Percentiles rank a stretch among this genome's conserved stretches.
Evolutionary conservation across 2,797 vertebrate genomes (phyloP).

Genomic region (Chelon auratus): DNA sequence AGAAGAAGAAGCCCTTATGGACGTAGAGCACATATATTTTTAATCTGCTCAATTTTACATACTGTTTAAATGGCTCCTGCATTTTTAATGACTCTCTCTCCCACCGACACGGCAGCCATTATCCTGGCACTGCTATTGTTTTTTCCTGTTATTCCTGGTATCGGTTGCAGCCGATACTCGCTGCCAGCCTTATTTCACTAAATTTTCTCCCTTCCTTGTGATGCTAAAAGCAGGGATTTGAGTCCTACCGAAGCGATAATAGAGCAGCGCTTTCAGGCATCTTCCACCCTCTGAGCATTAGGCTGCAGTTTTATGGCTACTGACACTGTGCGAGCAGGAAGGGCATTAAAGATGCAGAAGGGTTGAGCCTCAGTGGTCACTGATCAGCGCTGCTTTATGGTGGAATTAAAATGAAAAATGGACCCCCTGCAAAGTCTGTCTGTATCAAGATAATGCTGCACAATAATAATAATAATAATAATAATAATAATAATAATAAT

Average conservation of each 20-base stretch:
- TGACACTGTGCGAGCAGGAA: conserved; percentile 61
- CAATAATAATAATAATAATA: conserved; percentile 42
- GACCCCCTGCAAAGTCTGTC: conserved; percentile 48
- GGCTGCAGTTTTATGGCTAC: conserved; percentile 68
- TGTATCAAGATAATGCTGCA: conserved; percentile 61
- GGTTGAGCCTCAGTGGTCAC: conserved; percentile 67
- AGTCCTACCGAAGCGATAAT: conserved; percentile 48
- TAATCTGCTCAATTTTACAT: conserved; percentile 81
- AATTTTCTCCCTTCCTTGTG: conserved; percentile 22
- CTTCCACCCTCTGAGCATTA: conserved; percentile 45
- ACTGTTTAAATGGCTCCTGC: conserved; percentile 76
- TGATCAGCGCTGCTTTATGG: conserved; percentile 72
- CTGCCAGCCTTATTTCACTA: conserved; percentile 30
- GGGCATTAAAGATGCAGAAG: conserved; percentile 80
- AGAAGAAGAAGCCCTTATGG: conserved; percentile 37
- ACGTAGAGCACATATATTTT: conserved; percentile 75
- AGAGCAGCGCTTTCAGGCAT: conserved; percentile 34
- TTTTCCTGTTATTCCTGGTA: conserved; percentile 1
- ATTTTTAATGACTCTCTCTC: conserved; percentile 77
- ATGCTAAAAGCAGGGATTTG: conserved; percentile 51
- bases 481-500: conserved; percentile 34
- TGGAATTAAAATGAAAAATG: conserved; percentile 75
- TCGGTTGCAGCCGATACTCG: conserved; percentile 32
- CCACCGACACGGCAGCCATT: conserved; percentile 65
- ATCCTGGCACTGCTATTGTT: conserved; percentile 32